Conservation (phyloP, 53 echinoderm and acorn worm species). For the Henricia sp. region DNA sequence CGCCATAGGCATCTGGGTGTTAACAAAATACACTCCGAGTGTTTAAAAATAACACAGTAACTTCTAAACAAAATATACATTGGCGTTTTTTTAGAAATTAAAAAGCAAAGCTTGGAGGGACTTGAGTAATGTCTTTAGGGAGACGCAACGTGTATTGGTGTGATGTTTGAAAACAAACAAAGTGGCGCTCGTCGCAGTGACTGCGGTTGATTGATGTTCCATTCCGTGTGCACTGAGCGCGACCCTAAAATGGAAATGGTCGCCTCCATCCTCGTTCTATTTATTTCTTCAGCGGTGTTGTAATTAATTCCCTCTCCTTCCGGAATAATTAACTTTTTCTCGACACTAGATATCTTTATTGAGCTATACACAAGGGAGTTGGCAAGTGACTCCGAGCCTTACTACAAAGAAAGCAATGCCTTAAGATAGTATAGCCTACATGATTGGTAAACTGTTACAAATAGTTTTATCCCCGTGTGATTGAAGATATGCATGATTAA, state of each 20-base stretch:
- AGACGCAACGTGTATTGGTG: not conserved
- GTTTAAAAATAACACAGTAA: not conserved
- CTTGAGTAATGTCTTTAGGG: not conserved
- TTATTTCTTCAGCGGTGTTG: not conserved
- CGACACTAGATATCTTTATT: not conserved
- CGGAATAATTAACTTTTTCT: not conserved
- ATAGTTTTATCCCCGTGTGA: too few species aligned
- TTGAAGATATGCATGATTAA: too few species aligned
- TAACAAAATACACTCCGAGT: not conserved
- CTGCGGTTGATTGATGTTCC: not conserved
- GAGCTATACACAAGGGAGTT: too few species aligned
- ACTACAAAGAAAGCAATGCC: too few species aligned
- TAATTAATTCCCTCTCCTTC: not conserved
- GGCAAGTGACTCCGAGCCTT: too few species aligned
- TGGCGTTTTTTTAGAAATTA: not conserved
- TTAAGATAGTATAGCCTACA: too few species aligned
- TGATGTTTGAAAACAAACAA: not conserved
- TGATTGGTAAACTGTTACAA: too few species aligned
- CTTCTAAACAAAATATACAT: not conserved
- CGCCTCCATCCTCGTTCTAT: not conserved
- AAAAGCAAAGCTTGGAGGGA: not conserved
- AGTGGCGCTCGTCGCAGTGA: not conserved
- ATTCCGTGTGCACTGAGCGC: too few species aligned
- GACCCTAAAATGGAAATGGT: not conserved
- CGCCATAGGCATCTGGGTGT: too few species aligned